Conservation (phyloP, 2,797 vertebrate species). For the Rachycentron canadum region DNA sequence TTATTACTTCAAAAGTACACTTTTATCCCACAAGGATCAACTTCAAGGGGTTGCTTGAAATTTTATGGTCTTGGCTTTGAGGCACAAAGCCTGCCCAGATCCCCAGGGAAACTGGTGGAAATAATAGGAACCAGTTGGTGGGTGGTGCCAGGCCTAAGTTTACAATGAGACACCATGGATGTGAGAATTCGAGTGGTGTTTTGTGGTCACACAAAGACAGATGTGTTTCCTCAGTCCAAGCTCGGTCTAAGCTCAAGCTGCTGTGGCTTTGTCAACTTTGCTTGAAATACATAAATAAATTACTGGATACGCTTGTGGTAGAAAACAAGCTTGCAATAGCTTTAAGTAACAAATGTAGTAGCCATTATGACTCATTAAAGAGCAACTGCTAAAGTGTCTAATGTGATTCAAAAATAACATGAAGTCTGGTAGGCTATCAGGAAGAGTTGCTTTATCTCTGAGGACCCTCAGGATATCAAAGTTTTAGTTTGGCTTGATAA, state of each 20-base stretch:
- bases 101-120: slow-evolving; percentile 28
- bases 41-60: neutral
- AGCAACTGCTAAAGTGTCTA: neutral
- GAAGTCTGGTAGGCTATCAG: neutral
- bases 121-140: slow-evolving; percentile 40
- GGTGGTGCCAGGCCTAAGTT: slow-evolving; percentile 7
- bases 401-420: neutral
- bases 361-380: no score
- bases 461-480: neutral
- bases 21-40: neutral
- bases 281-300: neutral
- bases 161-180: slow-evolving; percentile 10
- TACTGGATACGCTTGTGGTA: neutral
- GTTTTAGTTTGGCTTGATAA: neutral
- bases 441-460: neutral
- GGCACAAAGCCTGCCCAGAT: slow-evolving; percentile 6
- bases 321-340: neutral
- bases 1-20: neutral
- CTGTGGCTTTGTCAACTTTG: neutral
- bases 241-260: neutral
- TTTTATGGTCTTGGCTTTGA: neutral
- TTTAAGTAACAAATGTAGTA: neutral
- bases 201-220: slow-evolving; percentile 1
- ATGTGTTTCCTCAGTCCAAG: neutral
- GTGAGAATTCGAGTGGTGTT: neutral